A percentile compares a stretch with the other conserved stretches of the same genome.
Evolutionary conservation across 2,888 invertebrate genomes (phyloP).

Genomic region (Saturnia japonica): DNA sequence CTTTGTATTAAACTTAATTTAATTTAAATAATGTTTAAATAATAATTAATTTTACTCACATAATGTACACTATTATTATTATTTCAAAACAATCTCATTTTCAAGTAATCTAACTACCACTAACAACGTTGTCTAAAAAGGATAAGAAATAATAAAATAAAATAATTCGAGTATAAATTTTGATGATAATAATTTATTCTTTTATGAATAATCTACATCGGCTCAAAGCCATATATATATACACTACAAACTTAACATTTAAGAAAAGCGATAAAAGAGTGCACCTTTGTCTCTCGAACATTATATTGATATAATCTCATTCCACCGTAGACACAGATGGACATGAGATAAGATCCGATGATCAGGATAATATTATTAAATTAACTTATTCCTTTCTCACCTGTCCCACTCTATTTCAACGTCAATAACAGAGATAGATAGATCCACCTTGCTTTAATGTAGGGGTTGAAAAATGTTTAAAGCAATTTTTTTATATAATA

Average conservation of each 20-base stretch:
- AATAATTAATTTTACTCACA: no score
- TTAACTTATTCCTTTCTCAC: slow-evolving; percentile 54
- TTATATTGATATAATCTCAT: slow-evolving; percentile 33
- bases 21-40: no score
- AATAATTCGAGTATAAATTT: not conserved
- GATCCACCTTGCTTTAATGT: slow-evolving; percentile 20
- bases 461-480: slow-evolving; percentile 31
- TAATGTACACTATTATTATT: no score
- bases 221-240: not conserved
- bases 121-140: no score
- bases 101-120: no score
- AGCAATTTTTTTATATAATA: slow-evolving; percentile 17
- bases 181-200: not conserved
- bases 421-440: slow-evolving; percentile 39
- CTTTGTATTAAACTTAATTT: no score
- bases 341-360: slow-evolving; percentile 37
- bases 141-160: no score
- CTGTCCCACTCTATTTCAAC: slow-evolving; percentile 47
- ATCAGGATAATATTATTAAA: slow-evolving; percentile 66
- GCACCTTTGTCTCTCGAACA: slow-evolving; percentile 45
- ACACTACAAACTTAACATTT: not conserved
- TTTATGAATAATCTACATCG: no score
- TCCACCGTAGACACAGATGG: slow-evolving; percentile 47
- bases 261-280: slow-evolving; percentile 25
- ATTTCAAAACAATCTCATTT: no score